Evolutionary conservation across 92 coral and sea anemone species (phyloP).

Genomic region (Siderastrea radians): DNA sequence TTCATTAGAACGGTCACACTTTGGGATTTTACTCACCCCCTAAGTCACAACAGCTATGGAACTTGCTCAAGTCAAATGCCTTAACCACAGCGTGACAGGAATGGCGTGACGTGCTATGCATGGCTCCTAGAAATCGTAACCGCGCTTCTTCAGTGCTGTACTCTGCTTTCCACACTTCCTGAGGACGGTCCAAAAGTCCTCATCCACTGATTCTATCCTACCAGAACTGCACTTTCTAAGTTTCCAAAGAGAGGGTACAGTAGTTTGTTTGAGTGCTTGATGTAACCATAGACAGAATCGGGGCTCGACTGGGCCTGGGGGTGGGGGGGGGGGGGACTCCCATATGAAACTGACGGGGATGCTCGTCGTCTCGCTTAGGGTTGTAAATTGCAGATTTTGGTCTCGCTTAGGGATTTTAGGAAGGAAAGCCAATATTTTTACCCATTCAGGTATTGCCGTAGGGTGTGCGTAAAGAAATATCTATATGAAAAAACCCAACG

Average conservation of each 20-base stretch:
- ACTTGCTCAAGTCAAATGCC: slow-evolving; percentile 66
- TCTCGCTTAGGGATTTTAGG: too few species aligned
- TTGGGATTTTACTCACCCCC: slow-evolving; percentile 24
- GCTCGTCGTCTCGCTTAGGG: too few species aligned
- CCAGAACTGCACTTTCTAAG: slow-evolving; percentile 44
- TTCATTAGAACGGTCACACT: too few species aligned
- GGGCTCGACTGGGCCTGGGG: slow-evolving; percentile 62
- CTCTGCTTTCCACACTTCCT: slow-evolving; percentile 65
- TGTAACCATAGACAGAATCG: slow-evolving; percentile 29
- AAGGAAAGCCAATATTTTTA: too few species aligned
- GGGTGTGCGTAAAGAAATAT: too few species aligned
- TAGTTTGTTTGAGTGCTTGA: neutral
- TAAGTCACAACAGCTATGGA: neutral
- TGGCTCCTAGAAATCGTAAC: slow-evolving; percentile 12
- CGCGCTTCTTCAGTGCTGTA: slow-evolving; percentile 33
- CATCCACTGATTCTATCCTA: slow-evolving; percentile 78
- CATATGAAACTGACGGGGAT: too few species aligned
- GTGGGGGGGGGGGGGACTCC: too few species aligned
- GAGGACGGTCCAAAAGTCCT: slow-evolving; percentile 58
- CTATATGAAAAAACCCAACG: too few species aligned
- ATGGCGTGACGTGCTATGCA: slow-evolving; percentile 35
- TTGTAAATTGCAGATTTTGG: too few species aligned
- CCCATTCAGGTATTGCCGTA: too few species aligned
- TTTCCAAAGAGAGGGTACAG: slow-evolving; percentile 56
- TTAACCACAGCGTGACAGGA: slow-evolving; percentile 58